Conservation (phyloP, 2,888 invertebrate species). For the Tetragonula carbonaria region DNA sequence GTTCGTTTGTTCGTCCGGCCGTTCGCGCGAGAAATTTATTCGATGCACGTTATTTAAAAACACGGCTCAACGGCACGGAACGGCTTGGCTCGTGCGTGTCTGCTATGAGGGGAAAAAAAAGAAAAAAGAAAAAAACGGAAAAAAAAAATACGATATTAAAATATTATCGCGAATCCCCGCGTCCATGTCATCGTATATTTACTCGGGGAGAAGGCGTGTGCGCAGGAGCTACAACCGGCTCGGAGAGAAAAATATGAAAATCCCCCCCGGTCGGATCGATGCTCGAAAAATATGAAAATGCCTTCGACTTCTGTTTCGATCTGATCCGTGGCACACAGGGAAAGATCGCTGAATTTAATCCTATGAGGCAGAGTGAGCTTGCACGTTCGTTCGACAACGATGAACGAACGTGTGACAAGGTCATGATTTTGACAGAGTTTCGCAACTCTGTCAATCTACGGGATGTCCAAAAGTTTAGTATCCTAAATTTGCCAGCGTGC, state of each 20-base stretch:
- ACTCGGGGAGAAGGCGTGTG: neutral
- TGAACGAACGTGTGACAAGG: too few relatives aligned
- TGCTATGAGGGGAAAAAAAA: neutral
- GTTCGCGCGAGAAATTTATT: slow-evolving; percentile 53
- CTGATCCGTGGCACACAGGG: too few relatives aligned
- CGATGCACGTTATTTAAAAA: slow-evolving; percentile 56
- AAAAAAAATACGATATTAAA: slow-evolving; percentile 38
- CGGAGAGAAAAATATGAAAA: slow-evolving; percentile 24
- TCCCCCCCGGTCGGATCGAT: neutral
- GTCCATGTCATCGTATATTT: slow-evolving; percentile 29
- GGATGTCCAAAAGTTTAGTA: too few relatives aligned
- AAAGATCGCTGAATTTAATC: too few relatives aligned
- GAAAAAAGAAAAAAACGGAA: too few relatives aligned
- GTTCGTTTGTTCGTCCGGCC: slow-evolving; percentile 28
- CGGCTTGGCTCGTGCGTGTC: slow-evolving; percentile 13
- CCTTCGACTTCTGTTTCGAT: neutral
- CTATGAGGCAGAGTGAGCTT: too few relatives aligned
- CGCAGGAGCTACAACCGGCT: neutral
- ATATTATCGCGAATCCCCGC: slow-evolving; percentile 50
- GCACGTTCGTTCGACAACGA: too few relatives aligned
- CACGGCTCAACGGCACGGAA: slow-evolving; percentile 44
- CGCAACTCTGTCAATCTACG: too few relatives aligned
- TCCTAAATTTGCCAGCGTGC: too few relatives aligned
- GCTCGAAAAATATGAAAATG: neutral
- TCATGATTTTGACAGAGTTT: too few relatives aligned